Evolutionary conservation across 2,113 vertebrate genomes (phyloP).

Genomic region (Neolamprologus tretocephalus): DNA sequence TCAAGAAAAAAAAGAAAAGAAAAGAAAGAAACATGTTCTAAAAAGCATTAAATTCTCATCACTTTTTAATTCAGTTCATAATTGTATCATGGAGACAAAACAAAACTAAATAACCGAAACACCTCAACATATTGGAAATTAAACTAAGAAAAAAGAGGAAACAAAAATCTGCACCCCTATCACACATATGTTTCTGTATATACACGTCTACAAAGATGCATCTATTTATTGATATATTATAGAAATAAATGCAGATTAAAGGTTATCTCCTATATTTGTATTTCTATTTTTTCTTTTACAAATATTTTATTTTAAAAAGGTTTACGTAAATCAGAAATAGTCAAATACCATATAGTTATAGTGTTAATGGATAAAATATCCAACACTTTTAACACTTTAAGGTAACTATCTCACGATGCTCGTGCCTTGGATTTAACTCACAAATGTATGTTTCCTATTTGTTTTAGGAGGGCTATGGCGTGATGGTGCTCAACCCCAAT

Average conservation of each 20-base stretch:
- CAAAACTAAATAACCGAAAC: neutral
- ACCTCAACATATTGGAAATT: neutral
- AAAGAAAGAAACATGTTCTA: neutral
- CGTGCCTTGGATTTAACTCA: neutral
- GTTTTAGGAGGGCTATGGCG: conserved; percentile 88
- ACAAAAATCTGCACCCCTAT: neutral
- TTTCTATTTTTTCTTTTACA: neutral
- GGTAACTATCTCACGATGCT: neutral
- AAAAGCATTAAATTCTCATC: neutral
- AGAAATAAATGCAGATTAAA: neutral
- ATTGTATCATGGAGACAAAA: neutral
- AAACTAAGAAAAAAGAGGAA: neutral
- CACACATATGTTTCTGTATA: neutral
- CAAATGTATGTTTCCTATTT: conserved; percentile 13
- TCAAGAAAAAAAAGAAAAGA: neutral
- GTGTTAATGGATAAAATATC: neutral
- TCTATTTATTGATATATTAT: neutral
- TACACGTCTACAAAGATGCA: neutral
- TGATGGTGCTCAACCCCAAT: conserved; percentile 97
- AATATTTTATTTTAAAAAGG: neutral
- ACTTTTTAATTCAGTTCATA: neutral
- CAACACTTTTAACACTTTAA: neutral
- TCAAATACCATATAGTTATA: neutral
- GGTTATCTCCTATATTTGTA: neutral
- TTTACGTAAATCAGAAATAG: neutral